Base-by-base conservation (phyloP, 1,140 invertebrate genomes). In the Phymorhynchus buccinoides region DNA sequence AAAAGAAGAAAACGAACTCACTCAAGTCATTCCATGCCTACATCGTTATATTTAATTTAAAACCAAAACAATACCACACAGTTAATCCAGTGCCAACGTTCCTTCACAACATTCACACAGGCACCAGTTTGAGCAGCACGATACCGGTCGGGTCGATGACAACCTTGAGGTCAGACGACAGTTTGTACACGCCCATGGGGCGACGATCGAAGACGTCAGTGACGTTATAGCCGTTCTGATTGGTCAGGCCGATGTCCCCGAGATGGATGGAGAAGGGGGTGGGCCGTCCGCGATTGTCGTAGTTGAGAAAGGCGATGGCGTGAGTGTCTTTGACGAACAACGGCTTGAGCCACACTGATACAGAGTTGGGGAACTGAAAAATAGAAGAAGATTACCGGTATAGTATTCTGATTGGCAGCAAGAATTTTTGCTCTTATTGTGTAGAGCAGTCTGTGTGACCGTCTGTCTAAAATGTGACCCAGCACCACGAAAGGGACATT, bases 71-170 rank as follows among this genome's bases (percentile, higher is more conserved):
- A 52, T n/a, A n/a, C 12, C 12, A 52, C 12, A 52, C 12, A 52
- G 12, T 52, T 18, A 9, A 52, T 52, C 22, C 48, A 52, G 48
- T 18, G 22, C 12, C 48, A 52, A 18, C 12, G 18, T 68, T 68
- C 7, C 1, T 7, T 68, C 18, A 78, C 35, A 14, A 35, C 22
- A 18, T 22, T 56, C 22, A 37, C 22, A 80, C 14, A 48, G 79
- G 79, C 30, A 80, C 44, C 18, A 30, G n/a, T 22, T 56, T 80
- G 27, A 80, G 27, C 6, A 80, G 32, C 32, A 56, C 44, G 44
- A 91, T 90, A 87, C 97, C 97, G 91, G 97, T 97, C 88, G 97
- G 97, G 94, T 98, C 98, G 2, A 99, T 97, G 95, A 97, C 96
- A 39, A 98, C 96, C 94, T 97, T 97, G 88, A 99, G 97, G 92